Evolutionary conservation across 2,888 invertebrate genomes (phyloP), one percentile per base, ranked within the genome.

Genomic region (Xestia xanthographa): DNA sequence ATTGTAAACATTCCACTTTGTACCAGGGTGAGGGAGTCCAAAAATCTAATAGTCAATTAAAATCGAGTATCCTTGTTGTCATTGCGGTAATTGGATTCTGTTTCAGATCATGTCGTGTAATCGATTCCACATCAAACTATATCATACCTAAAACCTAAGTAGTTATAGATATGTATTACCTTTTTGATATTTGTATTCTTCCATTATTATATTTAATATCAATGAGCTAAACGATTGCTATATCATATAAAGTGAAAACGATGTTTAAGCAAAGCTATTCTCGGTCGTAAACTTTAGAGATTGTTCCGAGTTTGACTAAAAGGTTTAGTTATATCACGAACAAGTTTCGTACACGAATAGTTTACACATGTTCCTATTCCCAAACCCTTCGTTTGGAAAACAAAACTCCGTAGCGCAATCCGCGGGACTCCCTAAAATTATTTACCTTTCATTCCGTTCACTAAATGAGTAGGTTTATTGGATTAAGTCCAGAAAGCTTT

Each of bases 381-480:
- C 79, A 58, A 91, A 89, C 89, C 91, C 89, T 90, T 89, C 87
- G 85, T 84, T 87, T 87, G 75, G 87, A 86, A 89, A 92, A 92
- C 90, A 91, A 90, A 92, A 92, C 90, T 91, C 89, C 90, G 92
- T 90, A 88, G 89, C 89, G 87, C 88, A 91, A 90, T 92, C 90
- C 88, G 90, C 91, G 87, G 87, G 88, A 69, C 90, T 90, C 90
- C 93, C 92, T 94, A 93, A 95, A 95, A 95, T 95, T 95, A 95
- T 95, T 95, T 95, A 96, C 95, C 94, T 95, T 95, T 94, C 94
- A 94, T 96, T 95, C 92, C 92, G 93, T 92, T 94, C 94, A 94
- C 94, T 95, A 95, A 96, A 95, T 95, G 95, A 95, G 96, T 95
- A 95, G 95, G 93, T 95, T 96, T 95, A 96, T 96, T 95, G 95